Evolutionary conservation across 2,797 vertebrate species (phyloP).

Genomic region (Danio jaintianensis): DNA sequence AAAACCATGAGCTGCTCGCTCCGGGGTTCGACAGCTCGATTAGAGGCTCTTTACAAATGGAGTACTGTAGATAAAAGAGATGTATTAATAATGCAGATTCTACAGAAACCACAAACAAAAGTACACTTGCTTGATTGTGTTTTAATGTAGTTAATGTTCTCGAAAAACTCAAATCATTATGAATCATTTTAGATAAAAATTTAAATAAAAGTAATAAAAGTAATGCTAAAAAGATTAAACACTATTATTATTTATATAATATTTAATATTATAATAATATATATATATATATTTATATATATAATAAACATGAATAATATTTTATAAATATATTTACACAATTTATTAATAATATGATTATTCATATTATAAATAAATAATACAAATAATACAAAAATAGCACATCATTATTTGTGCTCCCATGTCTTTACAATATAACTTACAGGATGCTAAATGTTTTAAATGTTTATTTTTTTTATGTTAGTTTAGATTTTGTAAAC

Average conservation of each 20-base stretch:
- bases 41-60: slow-evolving; percentile 93
- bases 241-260: no score
- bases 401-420: neutral
- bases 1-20: slow-evolving; percentile 96
- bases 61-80: slow-evolving; percentile 80
- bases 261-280: no score
- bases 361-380: no score
- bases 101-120: neutral
- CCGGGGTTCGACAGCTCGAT: slow-evolving; percentile 95
- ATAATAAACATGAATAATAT: no score
- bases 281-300: no score
- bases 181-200: neutral
- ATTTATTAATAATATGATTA: no score
- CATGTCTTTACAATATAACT: neutral
- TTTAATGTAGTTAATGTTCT: neutral
- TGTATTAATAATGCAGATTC: neutral
- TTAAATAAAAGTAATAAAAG: neutral
- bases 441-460: neutral
- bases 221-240: no score
- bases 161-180: neutral
- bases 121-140: neutral
- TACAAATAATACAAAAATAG: neutral
- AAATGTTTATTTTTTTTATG: neutral
- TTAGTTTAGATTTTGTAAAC: no score
- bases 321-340: no score